These are phyloP conservation scores for Perca schrenkii DNA, from an alignment of 2,113 vertebrate species.

Conservation along the genomic window DNA sequence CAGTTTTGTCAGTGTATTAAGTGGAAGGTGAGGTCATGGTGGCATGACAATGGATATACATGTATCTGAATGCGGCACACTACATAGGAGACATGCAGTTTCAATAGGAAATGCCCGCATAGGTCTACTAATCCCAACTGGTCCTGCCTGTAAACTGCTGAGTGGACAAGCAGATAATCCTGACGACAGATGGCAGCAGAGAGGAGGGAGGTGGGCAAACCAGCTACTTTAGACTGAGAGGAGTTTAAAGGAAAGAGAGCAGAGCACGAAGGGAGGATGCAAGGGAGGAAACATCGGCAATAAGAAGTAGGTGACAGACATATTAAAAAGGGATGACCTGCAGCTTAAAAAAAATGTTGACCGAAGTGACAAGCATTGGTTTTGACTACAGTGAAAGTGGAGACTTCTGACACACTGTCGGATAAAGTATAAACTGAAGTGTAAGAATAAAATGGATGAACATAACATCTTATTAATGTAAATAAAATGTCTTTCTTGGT, in stretches of 20 bases:
- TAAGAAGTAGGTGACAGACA: not conserved
- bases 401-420: not conserved
- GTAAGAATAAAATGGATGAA: not conserved
- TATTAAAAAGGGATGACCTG: not conserved
- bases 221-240: not conserved
- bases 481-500: not conserved
- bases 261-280: not conserved
- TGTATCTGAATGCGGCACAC: not conserved
- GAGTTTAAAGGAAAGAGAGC: slow-evolving; percentile 6
- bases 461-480: not conserved
- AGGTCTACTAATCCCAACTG: slow-evolving; percentile 1
- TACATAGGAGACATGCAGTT: not conserved
- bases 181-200: slow-evolving; percentile 57
- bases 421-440: not conserved
- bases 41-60: not conserved
- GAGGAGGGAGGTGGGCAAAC: not conserved
- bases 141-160: slow-evolving; percentile 37
- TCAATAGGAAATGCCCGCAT: not conserved
- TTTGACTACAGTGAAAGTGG: not conserved
- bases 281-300: not conserved
- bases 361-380: not conserved
- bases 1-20: not conserved
- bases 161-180: slow-evolving; percentile 42
- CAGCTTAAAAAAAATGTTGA: slow-evolving; percentile 9
- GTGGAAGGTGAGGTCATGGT: not conserved